Percentiles rank a stretch among this genome's conserved stretches.
These are phyloP conservation scores for Denticeps clupeoides DNA, from an alignment of 2,797 vertebrate genomes.

Conservation along the genomic window DNA sequence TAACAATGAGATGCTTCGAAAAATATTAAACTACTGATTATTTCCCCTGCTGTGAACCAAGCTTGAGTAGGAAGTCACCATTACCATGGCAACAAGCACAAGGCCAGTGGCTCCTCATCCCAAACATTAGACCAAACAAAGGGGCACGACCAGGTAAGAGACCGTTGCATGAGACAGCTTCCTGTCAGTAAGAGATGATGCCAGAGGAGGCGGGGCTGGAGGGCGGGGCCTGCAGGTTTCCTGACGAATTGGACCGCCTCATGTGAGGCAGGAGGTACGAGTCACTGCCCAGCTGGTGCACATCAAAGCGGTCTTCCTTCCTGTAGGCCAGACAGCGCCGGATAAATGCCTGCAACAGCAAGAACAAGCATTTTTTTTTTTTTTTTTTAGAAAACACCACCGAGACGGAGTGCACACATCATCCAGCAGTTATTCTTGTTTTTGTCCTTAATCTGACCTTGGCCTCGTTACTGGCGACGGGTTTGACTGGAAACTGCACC, in stretches of 20 bases:
- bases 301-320: slow-evolving; percentile 94
- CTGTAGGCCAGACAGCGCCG: slow-evolving; percentile 95
- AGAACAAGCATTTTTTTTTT: background rate
- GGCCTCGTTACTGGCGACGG: slow-evolving; percentile 95
- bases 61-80: no score
- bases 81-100: no score
- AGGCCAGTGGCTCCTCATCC: no score
- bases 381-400: background rate
- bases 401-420: no score
- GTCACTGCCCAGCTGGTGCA: slow-evolving; percentile 95
- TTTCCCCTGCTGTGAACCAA: no score
- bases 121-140: background rate
- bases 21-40: no score
- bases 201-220: slow-evolving; percentile 71
- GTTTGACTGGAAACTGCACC: slow-evolving; percentile 97
- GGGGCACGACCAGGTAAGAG: slow-evolving; percentile 15
- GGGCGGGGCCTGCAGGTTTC: slow-evolving; percentile 78
- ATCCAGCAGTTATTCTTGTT: no score
- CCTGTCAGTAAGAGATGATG: slow-evolving; percentile 73
- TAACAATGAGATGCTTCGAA: no score
- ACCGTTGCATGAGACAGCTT: slow-evolving; percentile 46
- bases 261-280: slow-evolving; percentile 97
- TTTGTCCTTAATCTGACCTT: slow-evolving; percentile 63
- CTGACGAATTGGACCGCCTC: slow-evolving; percentile 95
- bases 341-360: slow-evolving; percentile 77